Evolutionary conservation across 2,113 vertebrate genomes (phyloP), one percentile per base, ranked within the genome.

Genomic region (Oxyura jamaicensis): DNA sequence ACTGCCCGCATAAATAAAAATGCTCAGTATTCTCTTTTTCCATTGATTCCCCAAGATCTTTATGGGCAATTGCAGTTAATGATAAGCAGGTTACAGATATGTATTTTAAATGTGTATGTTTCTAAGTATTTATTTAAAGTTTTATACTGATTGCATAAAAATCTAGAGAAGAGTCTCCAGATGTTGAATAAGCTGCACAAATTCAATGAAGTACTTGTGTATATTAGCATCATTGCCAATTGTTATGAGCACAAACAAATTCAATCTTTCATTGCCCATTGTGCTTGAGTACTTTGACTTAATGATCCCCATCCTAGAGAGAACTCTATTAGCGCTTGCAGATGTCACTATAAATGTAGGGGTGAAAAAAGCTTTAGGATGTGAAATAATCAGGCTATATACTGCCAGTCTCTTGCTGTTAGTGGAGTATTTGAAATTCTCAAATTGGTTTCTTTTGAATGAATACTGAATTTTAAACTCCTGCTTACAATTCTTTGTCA

Each of bases 211-310:
- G 94, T 90, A 59, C 71, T 93, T 22, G 5, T 41, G 72, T 94
- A 91, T 90, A 95, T 95, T 97, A 96, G 87, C 92, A 93, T 96
- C 93, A 86, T 59, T 94, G 95, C 93, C 94, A 97, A 93, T 96
- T 97, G 92, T 97, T 96, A 97, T 72, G 92, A 95, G 83, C 77
- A 73, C 59, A 76, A 95, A 90, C 91, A 97, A 95, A 97, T 96
- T 94, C 92, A 72, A 75, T 96, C 95, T 98, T 97, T 97, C 97
- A 95, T 93, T 98, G 95, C 92, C 90, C 95, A 96, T 97, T 97
- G 97, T 97, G 90, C 93, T 97, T 71, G 76, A 96, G 90, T 93
- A 96, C 93, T 97, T 97, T 97, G 96, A 94, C 96, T 97, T 97
- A 97, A 97, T 97, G 95, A 97, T 97, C 88, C 78, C 69, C 86